Evolutionary conservation across 2,888 invertebrate genomes (phyloP).

Genomic region (Heteromyza rotundicornis): DNA sequence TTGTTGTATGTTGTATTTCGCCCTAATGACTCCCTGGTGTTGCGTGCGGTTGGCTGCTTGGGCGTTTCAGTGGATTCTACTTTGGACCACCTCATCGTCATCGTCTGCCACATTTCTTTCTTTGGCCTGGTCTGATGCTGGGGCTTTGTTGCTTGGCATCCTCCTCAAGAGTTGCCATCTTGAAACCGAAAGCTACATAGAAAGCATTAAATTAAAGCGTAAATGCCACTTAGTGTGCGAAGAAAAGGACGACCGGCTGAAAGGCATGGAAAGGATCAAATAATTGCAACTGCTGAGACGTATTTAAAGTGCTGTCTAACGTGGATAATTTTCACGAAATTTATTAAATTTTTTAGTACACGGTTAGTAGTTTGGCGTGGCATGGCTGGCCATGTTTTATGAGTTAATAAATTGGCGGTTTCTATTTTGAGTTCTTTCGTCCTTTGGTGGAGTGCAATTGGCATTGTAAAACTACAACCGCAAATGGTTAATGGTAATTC

Average conservation of each 20-base stretch:
- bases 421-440: too few species aligned
- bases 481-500: too few species aligned
- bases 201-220: constrained; percentile 59
- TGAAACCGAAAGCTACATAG: constrained; percentile 27
- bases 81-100: too few species aligned
- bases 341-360: constrained; percentile 16
- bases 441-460: too few species aligned
- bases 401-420: too few species aligned
- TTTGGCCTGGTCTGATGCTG: too few species aligned
- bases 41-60: constrained; percentile 29
- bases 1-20: constrained; percentile 9
- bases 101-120: not conserved
- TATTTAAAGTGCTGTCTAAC: not conserved
- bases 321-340: not conserved
- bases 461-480: too few species aligned
- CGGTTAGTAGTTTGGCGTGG: too few species aligned
- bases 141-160: too few species aligned
- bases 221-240: constrained; percentile 52
- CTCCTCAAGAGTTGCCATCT: not conserved
- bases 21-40: constrained; percentile 39
- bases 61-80: not conserved
- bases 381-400: too few species aligned
- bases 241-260: not conserved
- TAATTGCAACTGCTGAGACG: constrained; percentile 22
- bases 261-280: not conserved